A percentile compares a stretch with the other conserved stretches of the same genome.
Conservation (phyloP, 2,113 vertebrate genomes). For the Tapirus terrestris region DNA sequence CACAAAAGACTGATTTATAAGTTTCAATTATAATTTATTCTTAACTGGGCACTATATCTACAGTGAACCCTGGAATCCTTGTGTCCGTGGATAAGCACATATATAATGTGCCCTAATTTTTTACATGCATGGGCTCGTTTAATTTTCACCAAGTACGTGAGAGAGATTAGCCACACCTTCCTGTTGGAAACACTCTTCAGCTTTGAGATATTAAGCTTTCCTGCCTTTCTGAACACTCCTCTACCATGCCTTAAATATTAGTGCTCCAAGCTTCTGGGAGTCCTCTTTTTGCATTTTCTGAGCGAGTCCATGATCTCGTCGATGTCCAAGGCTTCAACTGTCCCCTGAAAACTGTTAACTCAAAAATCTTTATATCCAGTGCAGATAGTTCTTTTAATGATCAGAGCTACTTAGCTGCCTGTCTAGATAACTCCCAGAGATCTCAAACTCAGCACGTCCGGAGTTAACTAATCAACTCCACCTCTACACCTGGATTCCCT, state of each 20-base stretch:
- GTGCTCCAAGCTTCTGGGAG: background rate
- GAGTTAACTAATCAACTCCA: background rate
- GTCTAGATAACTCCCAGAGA: background rate
- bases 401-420: background rate
- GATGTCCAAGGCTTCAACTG: background rate
- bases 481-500: background rate
- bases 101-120: background rate
- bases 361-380: background rate
- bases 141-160: background rate
- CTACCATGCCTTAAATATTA: background rate
- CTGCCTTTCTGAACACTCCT: background rate
- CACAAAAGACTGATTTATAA: background rate
- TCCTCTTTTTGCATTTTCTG: background rate
- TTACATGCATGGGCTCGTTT: background rate
- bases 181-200: background rate
- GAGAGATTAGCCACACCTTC: background rate
- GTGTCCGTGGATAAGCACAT: background rate
- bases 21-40: background rate
- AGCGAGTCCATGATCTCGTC: background rate
- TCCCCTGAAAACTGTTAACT: background rate
- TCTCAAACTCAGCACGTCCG: background rate
- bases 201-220: background rate
- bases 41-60: background rate
- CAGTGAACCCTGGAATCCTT: background rate
- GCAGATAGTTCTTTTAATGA: background rate